Percentiles rank a stretch among this genome's conserved stretches.
These are phyloP conservation scores for Polypedilum pembai DNA, from an alignment of 1,140 invertebrate genomes.

Conservation along the genomic window DNA sequence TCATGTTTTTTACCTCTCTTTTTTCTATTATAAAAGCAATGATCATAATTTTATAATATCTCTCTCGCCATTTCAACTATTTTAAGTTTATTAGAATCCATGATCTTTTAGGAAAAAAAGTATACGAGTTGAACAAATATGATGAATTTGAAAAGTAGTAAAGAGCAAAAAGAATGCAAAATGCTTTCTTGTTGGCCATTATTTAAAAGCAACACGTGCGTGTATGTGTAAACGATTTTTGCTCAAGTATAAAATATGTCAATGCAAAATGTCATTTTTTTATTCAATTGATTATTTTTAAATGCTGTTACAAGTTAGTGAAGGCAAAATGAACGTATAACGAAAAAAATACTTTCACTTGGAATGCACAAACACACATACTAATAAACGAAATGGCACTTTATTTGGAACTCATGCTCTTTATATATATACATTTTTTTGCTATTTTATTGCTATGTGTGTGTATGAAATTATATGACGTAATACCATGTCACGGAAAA, in stretches of 20 bases:
- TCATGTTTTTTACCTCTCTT: too few species aligned
- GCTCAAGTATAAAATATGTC: neutral
- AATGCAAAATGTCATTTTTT: constrained; percentile 11
- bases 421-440: neutral
- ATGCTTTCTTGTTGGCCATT: too few species aligned
- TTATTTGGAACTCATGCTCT: constrained; percentile 14
- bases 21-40: too few species aligned
- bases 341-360: constrained; percentile 27
- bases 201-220: too few species aligned
- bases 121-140: too few species aligned
- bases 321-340: constrained; percentile 14
- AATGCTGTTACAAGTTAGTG: constrained; percentile 7
- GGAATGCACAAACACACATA: constrained; percentile 25
- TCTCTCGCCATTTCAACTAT: too few species aligned
- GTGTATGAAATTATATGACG: constrained; percentile 5
- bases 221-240: too few species aligned
- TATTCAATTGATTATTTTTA: constrained; percentile 3
- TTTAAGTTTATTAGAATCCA: too few species aligned
- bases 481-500: constrained; percentile 25
- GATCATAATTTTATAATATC: too few species aligned
- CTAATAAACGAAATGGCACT: neutral
- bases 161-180: too few species aligned
- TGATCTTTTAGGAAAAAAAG: too few species aligned
- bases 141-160: too few species aligned
- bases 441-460: constrained; percentile 5